Conservation (phyloP, 2,113 vertebrate genomes). For the Speoplatyrhinus poulsoni region DNA sequence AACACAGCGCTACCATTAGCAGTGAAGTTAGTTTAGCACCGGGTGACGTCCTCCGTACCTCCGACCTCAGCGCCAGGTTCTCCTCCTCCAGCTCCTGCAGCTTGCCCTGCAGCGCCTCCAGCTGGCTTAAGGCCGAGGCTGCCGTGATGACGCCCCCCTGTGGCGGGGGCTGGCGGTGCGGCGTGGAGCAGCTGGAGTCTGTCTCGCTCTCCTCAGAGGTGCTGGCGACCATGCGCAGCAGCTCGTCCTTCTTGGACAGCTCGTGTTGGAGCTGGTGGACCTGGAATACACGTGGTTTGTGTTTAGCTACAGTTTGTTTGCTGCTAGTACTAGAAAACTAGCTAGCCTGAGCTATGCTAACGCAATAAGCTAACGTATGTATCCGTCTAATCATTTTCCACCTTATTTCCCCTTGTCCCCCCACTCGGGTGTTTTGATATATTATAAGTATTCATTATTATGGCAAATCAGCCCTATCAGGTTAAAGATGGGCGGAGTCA, state of each 20-base stretch:
- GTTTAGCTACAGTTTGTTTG: background rate
- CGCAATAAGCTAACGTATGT: no score
- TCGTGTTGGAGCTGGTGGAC: slow-evolving; percentile 96
- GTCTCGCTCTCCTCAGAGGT: slow-evolving; percentile 94
- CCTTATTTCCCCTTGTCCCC: no score
- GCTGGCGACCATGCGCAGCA: slow-evolving; percentile 90
- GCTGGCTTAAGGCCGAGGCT: slow-evolving; percentile 80
- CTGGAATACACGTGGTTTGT: slow-evolving; percentile 62
- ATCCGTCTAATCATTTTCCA: no score
- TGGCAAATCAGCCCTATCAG: no score
- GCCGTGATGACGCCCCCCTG: slow-evolving; percentile 21
- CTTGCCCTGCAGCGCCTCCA: slow-evolving; percentile 89
- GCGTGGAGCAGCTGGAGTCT: slow-evolving; percentile 89
- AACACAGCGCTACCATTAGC: background rate
- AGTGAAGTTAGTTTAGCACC: no score
- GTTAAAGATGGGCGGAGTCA: no score
- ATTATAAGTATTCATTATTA: no score
- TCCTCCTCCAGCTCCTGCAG: slow-evolving; percentile 95
- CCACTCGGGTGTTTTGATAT: no score
- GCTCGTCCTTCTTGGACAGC: slow-evolving; percentile 91
- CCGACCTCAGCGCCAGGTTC: slow-evolving; percentile 86
- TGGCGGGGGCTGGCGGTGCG: slow-evolving; percentile 77
- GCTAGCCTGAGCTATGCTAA: no score
- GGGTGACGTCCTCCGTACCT: slow-evolving; percentile 71
- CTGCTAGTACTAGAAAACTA: no score